Base-by-base conservation (phyloP, 2,797 vertebrate species). In the Amniataba percoides region DNA sequence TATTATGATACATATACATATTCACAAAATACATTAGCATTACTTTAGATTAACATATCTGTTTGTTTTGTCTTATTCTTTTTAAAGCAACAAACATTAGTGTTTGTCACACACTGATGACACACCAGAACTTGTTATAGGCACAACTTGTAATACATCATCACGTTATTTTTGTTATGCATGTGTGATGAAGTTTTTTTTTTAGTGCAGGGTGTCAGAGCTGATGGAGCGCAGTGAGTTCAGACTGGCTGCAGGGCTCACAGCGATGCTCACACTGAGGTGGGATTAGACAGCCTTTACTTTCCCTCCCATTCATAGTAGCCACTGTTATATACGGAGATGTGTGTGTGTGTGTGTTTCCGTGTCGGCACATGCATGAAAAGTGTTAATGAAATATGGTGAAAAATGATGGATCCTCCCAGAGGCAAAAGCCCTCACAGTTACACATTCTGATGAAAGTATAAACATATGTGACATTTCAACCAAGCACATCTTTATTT, bases 391-490 rank as follows among this genome's bases (percentile, higher is more conserved):
- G 77, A 82, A 88, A 86, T 71, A 59, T 87, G 69, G 79, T 86
- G 77, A 73, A 80, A 76, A 58, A 43, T 81, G 89, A 90, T 75
- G 79, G 77, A 75, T 85, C 36, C 64, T 89, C 89, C 81, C 82
- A 52, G 55, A 84, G 86, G 83, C 76, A 87, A 55, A 86, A 74
- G 14, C 62, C 75, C 78, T 82, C 40, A 71, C 83, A 85, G 81
- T 81, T 88, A 83, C 77, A 71, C 78, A 74, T 81, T 36, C 57
- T 81, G 86, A 88, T 88, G 81, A 90, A 89, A 90, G 77, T 71
- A 81, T 74, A 62, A 92, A 88, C 84, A 83, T 78, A 62, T 81
- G 73, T 90, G 83, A 91, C 79, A 84, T 87, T 86, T 91, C 72
- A 83, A 61, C 80, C 61, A 48, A 73, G 74, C 58, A 59, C 52